Evolutionary conservation across 2,888 invertebrate species (phyloP), one percentile per base, ranked within the genome.

Genomic region (Drosophila mulleri): DNA sequence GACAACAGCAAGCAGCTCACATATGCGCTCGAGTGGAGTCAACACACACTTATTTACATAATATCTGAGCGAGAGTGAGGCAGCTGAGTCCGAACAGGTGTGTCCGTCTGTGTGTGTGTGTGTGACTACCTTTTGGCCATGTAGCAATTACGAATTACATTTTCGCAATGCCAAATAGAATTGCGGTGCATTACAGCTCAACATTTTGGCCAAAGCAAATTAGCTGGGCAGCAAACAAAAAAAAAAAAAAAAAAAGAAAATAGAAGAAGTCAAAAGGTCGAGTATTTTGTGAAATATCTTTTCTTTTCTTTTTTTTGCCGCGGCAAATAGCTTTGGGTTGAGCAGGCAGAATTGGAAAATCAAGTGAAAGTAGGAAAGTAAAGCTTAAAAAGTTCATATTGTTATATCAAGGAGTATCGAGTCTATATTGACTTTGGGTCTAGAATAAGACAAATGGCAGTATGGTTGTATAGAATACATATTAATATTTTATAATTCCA

Each of bases 141-240:
- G 59, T 35, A 60, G 77, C 75, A 66, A 76, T 67, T 72, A 61
- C 61, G 67, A 67, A 77, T 63, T 62, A 67, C 76, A 72, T 72
- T 62, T 56, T 45, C 26, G 48, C 54, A 52, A 71, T 11, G 45
- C 52, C 53, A 53, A 54, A 48, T 54, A 41, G 41, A 60, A 14
- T 61, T 64, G 72, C 42, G 72, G 39, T 42, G 39, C 48, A 48
- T 29, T n/a, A 35, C 48, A 45, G 59, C 44, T 62, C 59, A 67
- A 67, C 73, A 67, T 42, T 67, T 59, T 67, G 67, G 47, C 39
- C 29, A 72, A 58, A 37, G 42, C 66, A 60, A 50, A 58, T 76
- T 26, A 58, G 65, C 70, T n/a, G 32, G 0, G 23, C 20, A 12
- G 6, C 14, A 45, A 14, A 3, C 8, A 45, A 14, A 3, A 16